Evolutionary conservation across 2,797 vertebrate species (phyloP).

Genomic region (Lemur catta): DNA sequence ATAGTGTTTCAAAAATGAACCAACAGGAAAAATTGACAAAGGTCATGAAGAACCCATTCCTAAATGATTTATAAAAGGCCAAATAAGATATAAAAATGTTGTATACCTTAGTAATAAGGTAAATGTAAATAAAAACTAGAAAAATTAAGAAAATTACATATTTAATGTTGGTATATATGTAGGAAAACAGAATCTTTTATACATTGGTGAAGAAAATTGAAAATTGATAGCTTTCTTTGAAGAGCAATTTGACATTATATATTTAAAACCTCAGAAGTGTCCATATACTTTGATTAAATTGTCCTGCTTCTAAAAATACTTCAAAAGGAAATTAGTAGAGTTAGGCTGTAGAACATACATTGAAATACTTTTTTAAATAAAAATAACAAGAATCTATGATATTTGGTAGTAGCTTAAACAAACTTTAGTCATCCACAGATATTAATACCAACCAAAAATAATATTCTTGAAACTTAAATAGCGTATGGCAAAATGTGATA

Average conservation of each 20-base stretch:
- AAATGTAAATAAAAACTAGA: neutral
- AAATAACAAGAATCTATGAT: neutral
- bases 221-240: neutral
- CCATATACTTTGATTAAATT: neutral
- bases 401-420: neutral
- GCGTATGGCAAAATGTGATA: neutral
- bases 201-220: neutral
- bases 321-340: neutral
- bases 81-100: neutral
- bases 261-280: neutral
- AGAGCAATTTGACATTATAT: neutral
- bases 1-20: neutral
- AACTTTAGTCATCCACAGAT: neutral
- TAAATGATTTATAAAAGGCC: neutral
- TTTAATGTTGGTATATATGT: neutral
- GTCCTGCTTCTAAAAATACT: neutral
- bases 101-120: neutral
- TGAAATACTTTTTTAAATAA: neutral
- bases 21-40: neutral
- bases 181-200: neutral
- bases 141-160: neutral
- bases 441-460: neutral
- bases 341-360: neutral
- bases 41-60: neutral
- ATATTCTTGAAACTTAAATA: neutral